Conservation (phyloP, 2,797 vertebrate genomes). For the Pogoniulus pusillus region DNA sequence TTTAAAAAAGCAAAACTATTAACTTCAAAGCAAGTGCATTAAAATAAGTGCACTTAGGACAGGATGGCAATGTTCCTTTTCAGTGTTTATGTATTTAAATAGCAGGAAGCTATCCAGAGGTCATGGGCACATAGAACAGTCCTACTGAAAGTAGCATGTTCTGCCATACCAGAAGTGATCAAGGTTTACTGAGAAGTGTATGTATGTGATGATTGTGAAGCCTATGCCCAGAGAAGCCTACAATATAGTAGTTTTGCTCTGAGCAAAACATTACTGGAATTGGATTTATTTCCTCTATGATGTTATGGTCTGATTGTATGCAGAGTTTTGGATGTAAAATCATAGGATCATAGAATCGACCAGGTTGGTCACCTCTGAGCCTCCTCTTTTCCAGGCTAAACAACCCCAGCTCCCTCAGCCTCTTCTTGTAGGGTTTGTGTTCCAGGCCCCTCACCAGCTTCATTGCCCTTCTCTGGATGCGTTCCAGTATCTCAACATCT, state of each 20-base stretch:
- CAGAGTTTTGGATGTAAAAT: background rate
- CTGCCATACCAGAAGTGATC: background rate
- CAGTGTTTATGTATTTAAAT: background rate
- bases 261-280: background rate
- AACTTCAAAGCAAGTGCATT: background rate
- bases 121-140: background rate
- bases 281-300: background rate
- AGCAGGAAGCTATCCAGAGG: background rate
- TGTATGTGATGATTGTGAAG: background rate
- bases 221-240: background rate
- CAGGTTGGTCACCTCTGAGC: too few relatives aligned
- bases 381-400: too few relatives aligned
- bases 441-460: too few relatives aligned
- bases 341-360: too few relatives aligned
- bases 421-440: too few relatives aligned
- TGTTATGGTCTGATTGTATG: background rate
- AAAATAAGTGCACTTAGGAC: background rate
- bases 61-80: background rate
- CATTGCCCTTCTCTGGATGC: too few relatives aligned
- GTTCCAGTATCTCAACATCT: too few relatives aligned
- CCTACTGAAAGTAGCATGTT: background rate
- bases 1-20: background rate
- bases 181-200: background rate
- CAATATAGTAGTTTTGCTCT: background rate
- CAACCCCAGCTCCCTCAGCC: too few relatives aligned